Evolutionary conservation across 2,797 vertebrate species (phyloP).

Genomic region (Sarcophilus harrisii): DNA sequence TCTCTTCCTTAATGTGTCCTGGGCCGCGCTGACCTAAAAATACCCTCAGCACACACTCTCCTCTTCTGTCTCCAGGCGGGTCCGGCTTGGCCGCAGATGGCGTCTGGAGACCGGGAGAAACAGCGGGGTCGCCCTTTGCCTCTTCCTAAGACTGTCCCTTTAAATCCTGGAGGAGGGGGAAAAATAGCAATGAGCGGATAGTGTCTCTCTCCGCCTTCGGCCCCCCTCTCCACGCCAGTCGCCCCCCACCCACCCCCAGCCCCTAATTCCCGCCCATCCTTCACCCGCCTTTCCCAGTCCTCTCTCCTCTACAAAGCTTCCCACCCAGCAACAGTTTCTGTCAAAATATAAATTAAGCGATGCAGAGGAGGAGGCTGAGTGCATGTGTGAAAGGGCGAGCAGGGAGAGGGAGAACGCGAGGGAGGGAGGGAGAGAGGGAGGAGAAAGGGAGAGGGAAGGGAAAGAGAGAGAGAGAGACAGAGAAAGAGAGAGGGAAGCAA

Average conservation of each 20-base stretch:
- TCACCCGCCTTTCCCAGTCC: conserved; percentile 21
- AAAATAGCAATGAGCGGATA: conserved; percentile 63
- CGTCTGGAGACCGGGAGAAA: conserved; percentile 79
- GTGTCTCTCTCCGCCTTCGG: conserved; percentile 39
- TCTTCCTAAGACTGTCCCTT: conserved; percentile 77
- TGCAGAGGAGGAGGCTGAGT: conserved; percentile 54
- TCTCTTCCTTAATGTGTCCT: conserved; percentile 11
- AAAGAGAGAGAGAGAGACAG: conserved; percentile 25
- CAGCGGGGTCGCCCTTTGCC: conserved; percentile 61
- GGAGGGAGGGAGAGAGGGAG: conserved; percentile 51
- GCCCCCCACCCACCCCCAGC: conserved; percentile 32
- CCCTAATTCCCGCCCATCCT: conserved; percentile 25
- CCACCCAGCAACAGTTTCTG: conserved; percentile 73
- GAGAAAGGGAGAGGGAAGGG: background rate
- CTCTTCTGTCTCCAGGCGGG: conserved; percentile 46
- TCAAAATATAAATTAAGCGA: conserved; percentile 64
- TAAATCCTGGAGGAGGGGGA: conserved; percentile 81
- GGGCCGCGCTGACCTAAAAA: conserved; percentile 58
- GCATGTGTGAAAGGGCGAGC: conserved; percentile 58
- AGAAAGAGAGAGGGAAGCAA: conserved; percentile 47
- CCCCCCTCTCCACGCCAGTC: background rate
- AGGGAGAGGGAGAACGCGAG: conserved; percentile 34
- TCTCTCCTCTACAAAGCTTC: conserved; percentile 66
- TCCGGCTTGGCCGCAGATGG: conserved; percentile 79
- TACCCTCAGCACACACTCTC: conserved; percentile 25